phyloP scores from a whole-genome alignment of 1,140 invertebrate species.

The Drosophila triauraria region DNA sequence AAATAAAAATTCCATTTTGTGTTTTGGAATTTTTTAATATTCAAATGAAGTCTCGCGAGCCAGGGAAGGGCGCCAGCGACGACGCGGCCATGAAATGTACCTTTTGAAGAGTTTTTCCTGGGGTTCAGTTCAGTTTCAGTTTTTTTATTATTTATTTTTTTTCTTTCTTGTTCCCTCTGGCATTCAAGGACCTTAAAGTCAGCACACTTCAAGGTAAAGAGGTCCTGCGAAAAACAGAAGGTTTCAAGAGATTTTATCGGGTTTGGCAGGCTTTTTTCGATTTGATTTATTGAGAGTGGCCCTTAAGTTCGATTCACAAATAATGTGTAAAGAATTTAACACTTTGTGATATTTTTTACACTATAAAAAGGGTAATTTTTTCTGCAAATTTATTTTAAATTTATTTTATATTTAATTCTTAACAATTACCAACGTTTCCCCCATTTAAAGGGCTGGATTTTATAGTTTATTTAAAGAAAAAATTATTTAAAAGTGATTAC shows the following conservation, averaged over 20 bases:
- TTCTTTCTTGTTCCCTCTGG: not conserved
- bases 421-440: too few species aligned
- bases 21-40: slow-evolving; percentile 83
- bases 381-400: too few species aligned
- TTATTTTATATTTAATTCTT: too few species aligned
- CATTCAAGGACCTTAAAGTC: slow-evolving; percentile 28
- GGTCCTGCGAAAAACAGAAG: not conserved
- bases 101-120: slow-evolving; percentile 7
- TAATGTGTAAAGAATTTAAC: not conserved
- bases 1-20: slow-evolving; percentile 83
- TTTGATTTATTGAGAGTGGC: slow-evolving; percentile 2
- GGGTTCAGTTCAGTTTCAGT: slow-evolving; percentile 18
- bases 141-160: slow-evolving; percentile 1
- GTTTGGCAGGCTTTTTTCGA: not conserved
- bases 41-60: slow-evolving; percentile 71
- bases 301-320: not conserved
- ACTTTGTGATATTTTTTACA: not conserved
- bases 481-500: not conserved
- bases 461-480: not conserved
- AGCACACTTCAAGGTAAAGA: slow-evolving; percentile 11
- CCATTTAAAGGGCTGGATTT: not conserved
- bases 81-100: slow-evolving; percentile 1
- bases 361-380: too few species aligned
- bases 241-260: slow-evolving; percentile 16
- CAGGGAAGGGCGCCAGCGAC: not conserved